phyloP scores from a whole-genome alignment of 2,113 vertebrate genomes.

The Notothenia rossii region DNA sequence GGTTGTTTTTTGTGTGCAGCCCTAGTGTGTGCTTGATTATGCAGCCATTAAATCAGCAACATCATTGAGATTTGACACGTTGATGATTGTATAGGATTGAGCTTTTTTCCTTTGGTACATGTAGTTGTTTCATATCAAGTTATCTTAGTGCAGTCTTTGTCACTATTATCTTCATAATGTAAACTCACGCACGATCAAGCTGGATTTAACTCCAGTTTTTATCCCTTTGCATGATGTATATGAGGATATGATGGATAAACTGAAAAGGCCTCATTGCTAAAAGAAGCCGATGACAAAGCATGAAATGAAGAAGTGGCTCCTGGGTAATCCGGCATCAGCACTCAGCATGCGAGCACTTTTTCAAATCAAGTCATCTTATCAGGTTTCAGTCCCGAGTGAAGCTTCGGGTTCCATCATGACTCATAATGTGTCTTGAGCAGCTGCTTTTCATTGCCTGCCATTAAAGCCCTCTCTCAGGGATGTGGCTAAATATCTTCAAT shows the following conservation, averaged over 20 bases:
- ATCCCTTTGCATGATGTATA: slow-evolving; percentile 1
- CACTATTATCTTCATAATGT: neutral
- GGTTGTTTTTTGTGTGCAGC: no score
- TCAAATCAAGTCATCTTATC: slow-evolving; percentile 39
- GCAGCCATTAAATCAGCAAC: no score
- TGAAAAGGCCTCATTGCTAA: neutral
- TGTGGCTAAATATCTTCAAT: slow-evolving; percentile 6
- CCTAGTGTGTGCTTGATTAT: no score
- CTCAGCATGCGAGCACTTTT: slow-evolving; percentile 18
- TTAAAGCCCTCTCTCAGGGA: neutral
- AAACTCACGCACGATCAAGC: neutral
- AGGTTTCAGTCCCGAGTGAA: slow-evolving; percentile 30
- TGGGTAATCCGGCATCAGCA: slow-evolving; percentile 40
- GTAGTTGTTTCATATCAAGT: neutral
- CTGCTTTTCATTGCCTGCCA: neutral
- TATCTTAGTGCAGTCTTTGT: neutral
- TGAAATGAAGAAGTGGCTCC: neutral
- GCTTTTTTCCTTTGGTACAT: no score
- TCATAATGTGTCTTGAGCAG: neutral
- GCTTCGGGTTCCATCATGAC: slow-evolving; percentile 25
- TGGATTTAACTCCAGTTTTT: slow-evolving; percentile 1
- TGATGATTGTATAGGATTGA: no score
- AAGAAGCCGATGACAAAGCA: slow-evolving; percentile 10
- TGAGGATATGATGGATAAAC: slow-evolving; percentile 13
- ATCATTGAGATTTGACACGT: no score